Evolutionary conservation across 64 coral and sea anemone species (phyloP).

Genomic region (Anthopleura sola): DNA sequence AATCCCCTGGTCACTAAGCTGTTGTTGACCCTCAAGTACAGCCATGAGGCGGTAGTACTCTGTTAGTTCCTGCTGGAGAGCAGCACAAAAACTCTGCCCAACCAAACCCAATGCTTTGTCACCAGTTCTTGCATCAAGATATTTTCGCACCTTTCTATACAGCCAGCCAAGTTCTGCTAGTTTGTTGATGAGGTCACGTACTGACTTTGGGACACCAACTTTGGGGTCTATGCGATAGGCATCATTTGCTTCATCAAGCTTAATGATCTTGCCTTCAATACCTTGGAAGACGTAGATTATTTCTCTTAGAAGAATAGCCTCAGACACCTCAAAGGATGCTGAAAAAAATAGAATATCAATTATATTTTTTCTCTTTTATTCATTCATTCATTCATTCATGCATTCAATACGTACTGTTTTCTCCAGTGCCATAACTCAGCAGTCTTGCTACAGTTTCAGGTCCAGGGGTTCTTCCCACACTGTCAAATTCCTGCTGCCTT

Average conservation of each 20-base stretch:
- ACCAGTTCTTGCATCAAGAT: slow-evolving; percentile 90
- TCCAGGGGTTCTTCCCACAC: slow-evolving; percentile 13
- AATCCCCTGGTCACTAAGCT: slow-evolving; percentile 73
- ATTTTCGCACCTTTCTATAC: slow-evolving; percentile 83
- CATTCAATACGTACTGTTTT: slow-evolving; percentile 65
- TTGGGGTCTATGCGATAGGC: slow-evolving; percentile 82
- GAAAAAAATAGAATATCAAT: slow-evolving; percentile 19
- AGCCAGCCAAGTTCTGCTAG: slow-evolving; percentile 94
- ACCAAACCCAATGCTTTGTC: slow-evolving; percentile 91
- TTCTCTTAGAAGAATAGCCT: slow-evolving; percentile 77
- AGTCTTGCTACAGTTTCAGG: slow-evolving; percentile 40
- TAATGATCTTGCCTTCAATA: slow-evolving; percentile 96
- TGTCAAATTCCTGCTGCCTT: slow-evolving; percentile 16
- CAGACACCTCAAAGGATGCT: slow-evolving; percentile 92
- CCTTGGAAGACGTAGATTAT: slow-evolving; percentile 98
- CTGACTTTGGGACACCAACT: slow-evolving; percentile 78
- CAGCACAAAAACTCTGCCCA: slow-evolving; percentile 94
- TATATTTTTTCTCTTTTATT: no score
- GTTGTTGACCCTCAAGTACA: slow-evolving; percentile 88
- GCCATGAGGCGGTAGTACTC: slow-evolving; percentile 96
- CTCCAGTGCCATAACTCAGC: slow-evolving; percentile 54
- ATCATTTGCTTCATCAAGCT: slow-evolving; percentile 81
- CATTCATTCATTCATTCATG: not conserved
- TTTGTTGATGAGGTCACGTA: slow-evolving; percentile 89
- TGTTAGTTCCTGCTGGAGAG: slow-evolving; percentile 84